Evolutionary conservation across 2,888 invertebrate species (phyloP).

Genomic region (Diarsia dahlii): DNA sequence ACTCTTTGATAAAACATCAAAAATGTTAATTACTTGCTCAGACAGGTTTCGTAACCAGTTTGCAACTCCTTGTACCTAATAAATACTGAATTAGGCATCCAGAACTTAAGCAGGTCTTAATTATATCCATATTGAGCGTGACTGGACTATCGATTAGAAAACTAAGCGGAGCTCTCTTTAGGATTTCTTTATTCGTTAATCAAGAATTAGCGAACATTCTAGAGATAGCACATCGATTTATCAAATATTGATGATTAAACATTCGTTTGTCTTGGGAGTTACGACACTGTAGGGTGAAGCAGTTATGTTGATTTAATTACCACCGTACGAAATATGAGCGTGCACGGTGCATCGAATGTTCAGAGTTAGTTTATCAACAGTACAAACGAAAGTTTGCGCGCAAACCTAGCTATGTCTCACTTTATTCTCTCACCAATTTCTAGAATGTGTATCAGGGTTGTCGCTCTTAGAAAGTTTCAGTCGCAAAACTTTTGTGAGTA

Average conservation of each 20-base stretch:
- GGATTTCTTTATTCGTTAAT: constrained; percentile 36
- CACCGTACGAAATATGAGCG: constrained; percentile 36
- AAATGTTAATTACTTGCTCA: constrained; percentile 44
- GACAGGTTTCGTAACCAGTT: constrained; percentile 27
- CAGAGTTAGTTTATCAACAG: constrained; percentile 64
- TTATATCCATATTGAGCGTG: constrained; percentile 50
- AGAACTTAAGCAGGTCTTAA: constrained; percentile 44
- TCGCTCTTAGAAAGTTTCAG: constrained; percentile 66
- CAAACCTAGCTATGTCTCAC: constrained; percentile 36
- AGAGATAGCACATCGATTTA: constrained; percentile 31
- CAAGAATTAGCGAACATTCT: constrained; percentile 48
- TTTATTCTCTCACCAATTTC: constrained; percentile 55
- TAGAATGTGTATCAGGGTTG: constrained; percentile 61
- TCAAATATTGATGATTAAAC: constrained; percentile 40
- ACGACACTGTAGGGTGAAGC: constrained; percentile 16
- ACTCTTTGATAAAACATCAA: constrained; percentile 39
- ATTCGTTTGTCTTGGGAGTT: constrained; percentile 40
- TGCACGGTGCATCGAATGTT: constrained; percentile 51
- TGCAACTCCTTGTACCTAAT: constrained; percentile 27
- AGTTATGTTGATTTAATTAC: constrained; percentile 60
- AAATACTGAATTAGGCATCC: constrained; percentile 44
- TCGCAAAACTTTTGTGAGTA: constrained; percentile 16
- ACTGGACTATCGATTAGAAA: constrained; percentile 50
- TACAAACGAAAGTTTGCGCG: constrained; percentile 58
- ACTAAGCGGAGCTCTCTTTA: constrained; percentile 44